Base-by-base conservation (phyloP, 2,797 vertebrate genomes). In the Borostomias antarcticus region DNA sequence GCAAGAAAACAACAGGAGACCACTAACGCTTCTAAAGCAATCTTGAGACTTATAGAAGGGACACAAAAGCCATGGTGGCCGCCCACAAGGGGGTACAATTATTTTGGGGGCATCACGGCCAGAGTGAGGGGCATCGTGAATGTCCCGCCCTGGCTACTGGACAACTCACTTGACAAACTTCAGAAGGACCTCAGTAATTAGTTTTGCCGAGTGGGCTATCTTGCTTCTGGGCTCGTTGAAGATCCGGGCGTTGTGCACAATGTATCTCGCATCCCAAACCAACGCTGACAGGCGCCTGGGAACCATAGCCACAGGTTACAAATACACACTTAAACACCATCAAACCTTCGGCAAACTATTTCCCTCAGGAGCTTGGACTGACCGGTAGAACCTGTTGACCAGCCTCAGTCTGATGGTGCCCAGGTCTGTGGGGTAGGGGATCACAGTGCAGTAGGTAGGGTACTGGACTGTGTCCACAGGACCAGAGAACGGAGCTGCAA, bases 341-440 rank as follows among this genome's bases (percentile, higher is more conserved):
- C n/a, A n/a, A n/a, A n/a, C n/a, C n/a, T n/a, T n/a, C n/a, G n/a
- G n/a, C n/a, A n/a, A n/a, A n/a, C n/a, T n/a, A n/a, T n/a, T n/a
- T n/a, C n/a, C n/a, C n/a, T n/a, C n/a, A n/a, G n/a, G 17, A 8
- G 28, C 25, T n/a, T 21, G 6, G 15, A 15, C 84, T 81, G 62
- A 98, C 98, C 98, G 96, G 91, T 99, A 99, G 86, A 98, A 99
- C n/a, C 93, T 88, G 89, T 96, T 93, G n/a, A 88, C 74, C 30
- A 99, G 94, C 35, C 98, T 91, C 77, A 94, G 92, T 66, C 92
- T 91, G 85, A 99, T 96, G 62, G 97, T 98, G 80, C 89, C 93
- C 62, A 99, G 90, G 82, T 99, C 97, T 0, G 97, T 99, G 25
- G 97, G 96, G 78, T 98, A 99, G 13, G 98, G 95, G 1, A 99